phyloP scores from a whole-genome alignment of 2,113 vertebrate genomes.

The Gallinago undulata region DNA sequence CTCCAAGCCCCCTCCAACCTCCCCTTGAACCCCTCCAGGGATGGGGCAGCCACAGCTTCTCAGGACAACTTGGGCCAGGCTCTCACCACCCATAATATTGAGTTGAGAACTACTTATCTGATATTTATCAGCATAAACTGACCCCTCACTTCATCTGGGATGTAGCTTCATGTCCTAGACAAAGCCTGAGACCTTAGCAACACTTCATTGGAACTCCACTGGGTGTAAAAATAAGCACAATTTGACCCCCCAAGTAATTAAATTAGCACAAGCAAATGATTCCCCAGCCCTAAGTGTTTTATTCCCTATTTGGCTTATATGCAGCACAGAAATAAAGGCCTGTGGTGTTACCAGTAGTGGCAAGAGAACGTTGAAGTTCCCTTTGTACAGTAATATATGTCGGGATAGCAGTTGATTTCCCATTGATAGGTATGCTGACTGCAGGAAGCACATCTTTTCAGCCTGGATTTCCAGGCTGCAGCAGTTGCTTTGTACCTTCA shows the following conservation, averaged over 20 bases:
- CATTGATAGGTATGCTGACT: too few species aligned
- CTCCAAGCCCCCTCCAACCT: too few species aligned
- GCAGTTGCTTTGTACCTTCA: neutral
- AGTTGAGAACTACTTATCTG: neutral
- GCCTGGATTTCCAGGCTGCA: too few species aligned
- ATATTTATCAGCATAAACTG: neutral
- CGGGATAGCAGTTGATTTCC: neutral
- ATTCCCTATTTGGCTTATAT: neutral
- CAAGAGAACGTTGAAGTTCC: neutral
- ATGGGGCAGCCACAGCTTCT: too few species aligned
- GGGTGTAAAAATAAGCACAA: neutral
- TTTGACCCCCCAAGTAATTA: too few species aligned
- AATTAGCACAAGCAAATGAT: neutral
- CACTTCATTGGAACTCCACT: neutral
- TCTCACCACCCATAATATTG: neutral
- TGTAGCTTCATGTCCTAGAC: neutral
- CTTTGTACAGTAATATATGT: fast-evolving
- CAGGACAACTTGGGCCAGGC: too few species aligned
- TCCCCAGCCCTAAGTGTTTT: neutral
- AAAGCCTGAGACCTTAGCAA: neutral
- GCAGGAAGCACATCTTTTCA: neutral
- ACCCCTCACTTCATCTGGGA: neutral
- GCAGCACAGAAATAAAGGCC: neutral
- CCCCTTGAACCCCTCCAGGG: too few species aligned
- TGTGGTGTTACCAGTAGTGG: neutral